Percentiles rank a stretch among this genome's conserved stretches.
These are phyloP conservation scores for Betta splendens DNA, from an alignment of 2,797 vertebrate genomes.

Conservation along the genomic window DNA sequence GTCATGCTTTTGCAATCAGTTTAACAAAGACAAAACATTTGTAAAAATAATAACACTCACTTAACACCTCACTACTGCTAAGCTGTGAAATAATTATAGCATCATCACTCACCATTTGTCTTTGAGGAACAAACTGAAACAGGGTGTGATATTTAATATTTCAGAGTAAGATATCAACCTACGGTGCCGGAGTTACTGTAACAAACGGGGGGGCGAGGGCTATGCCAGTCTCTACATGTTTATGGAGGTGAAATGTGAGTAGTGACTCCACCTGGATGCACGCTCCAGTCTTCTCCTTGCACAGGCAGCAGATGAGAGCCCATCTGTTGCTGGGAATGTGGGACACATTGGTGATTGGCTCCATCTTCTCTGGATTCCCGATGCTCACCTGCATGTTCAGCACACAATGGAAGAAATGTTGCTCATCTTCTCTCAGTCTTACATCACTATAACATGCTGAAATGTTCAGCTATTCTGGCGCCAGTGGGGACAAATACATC, in stretches of 20 bases:
- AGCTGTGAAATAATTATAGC: background rate
- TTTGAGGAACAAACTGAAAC: too few species aligned
- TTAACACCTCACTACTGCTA: constrained; percentile 4
- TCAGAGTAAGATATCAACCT: background rate
- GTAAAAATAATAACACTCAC: too few species aligned
- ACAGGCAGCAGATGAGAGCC: constrained; percentile 95
- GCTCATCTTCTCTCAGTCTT: too few species aligned
- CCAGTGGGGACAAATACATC: background rate
- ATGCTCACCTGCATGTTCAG: constrained; percentile 80
- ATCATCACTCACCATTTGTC: background rate
- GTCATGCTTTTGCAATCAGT: too few species aligned
- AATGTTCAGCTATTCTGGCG: background rate
- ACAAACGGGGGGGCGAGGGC: rapidly evolving
- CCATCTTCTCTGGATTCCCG: constrained; percentile 98
- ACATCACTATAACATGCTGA: background rate
- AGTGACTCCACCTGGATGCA: constrained; percentile 87
- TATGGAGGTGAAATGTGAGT: background rate
- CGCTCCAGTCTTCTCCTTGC: constrained; percentile 94
- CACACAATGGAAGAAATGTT: too few species aligned
- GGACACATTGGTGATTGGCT: constrained; percentile 97
- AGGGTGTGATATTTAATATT: background rate
- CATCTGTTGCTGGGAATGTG: constrained; percentile 97
- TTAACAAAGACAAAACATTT: too few species aligned
- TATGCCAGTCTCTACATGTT: background rate
- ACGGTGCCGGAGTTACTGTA: background rate